A percentile compares a stretch with the other conserved stretches of the same genome.
Evolutionary conservation across 2,797 vertebrate genomes (phyloP).

Genomic region (Prunella strophiata): DNA sequence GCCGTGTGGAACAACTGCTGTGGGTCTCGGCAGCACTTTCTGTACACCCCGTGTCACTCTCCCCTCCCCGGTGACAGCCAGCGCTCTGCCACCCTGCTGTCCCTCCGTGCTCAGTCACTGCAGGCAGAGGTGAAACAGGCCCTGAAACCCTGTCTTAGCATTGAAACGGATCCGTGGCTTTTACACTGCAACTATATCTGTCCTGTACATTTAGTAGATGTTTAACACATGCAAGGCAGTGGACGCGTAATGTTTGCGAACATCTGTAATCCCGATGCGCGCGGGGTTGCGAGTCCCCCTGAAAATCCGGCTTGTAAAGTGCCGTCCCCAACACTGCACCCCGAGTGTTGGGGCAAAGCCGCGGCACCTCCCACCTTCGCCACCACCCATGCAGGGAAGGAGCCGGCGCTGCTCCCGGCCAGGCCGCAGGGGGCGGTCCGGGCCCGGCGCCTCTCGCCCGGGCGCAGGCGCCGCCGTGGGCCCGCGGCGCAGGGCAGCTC

Average conservation of each 20-base stretch:
- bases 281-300: accelerated
- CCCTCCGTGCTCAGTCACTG: accelerated
- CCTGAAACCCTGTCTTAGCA: not conserved
- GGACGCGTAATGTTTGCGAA: accelerated
- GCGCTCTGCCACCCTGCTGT: accelerated
- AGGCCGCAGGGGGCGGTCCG: not conserved
- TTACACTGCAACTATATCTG: accelerated
- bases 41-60: accelerated
- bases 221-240: accelerated
- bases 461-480: not conserved
- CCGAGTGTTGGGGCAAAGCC: accelerated
- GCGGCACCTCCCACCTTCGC: accelerated
- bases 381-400: accelerated
- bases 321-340: not conserved
- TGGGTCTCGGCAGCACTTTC: not conserved
- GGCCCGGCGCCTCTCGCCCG: not conserved
- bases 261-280: accelerated
- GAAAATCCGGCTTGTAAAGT: not conserved
- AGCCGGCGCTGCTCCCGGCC: not conserved
- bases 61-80: accelerated
- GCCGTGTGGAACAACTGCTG: accelerated
- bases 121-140: accelerated
- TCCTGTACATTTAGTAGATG: accelerated
- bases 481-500: not conserved
- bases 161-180: not conserved